Evolutionary conservation across 2,888 invertebrate species (phyloP).

Genomic region (Kryphioiulus occultus): DNA sequence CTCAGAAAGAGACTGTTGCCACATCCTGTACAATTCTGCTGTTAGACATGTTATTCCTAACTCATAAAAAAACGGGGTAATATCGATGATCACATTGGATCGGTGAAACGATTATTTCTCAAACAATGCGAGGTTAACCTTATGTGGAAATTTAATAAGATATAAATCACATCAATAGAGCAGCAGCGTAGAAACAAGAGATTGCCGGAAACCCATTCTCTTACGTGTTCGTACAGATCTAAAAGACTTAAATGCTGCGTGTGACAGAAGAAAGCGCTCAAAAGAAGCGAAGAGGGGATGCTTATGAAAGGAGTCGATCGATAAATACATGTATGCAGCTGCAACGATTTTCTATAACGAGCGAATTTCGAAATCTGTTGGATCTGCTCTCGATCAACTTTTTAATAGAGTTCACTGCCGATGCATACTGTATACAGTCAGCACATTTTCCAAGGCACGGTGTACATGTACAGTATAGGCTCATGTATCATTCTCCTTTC

Average conservation of each 20-base stretch:
- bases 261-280: background rate
- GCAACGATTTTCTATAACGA: background rate
- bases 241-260: background rate
- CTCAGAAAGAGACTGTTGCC: too few species aligned
- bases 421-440: background rate
- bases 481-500: background rate
- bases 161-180: constrained; percentile 5
- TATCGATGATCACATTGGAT: background rate
- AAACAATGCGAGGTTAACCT: background rate
- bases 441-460: background rate
- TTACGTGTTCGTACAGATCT: background rate
- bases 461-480: background rate
- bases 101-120: background rate
- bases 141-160: constrained; percentile 5
- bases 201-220: background rate
- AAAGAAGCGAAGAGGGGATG: background rate
- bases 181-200: background rate
- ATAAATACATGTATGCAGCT: background rate
- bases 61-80: background rate
- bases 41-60: background rate
- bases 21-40: background rate
- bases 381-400: constrained; percentile 5
- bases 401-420: background rate
- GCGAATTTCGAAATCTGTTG: background rate
- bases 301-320: background rate